Conservation (phyloP, 2,797 vertebrate genomes). For the Pempheris klunzingeri region DNA sequence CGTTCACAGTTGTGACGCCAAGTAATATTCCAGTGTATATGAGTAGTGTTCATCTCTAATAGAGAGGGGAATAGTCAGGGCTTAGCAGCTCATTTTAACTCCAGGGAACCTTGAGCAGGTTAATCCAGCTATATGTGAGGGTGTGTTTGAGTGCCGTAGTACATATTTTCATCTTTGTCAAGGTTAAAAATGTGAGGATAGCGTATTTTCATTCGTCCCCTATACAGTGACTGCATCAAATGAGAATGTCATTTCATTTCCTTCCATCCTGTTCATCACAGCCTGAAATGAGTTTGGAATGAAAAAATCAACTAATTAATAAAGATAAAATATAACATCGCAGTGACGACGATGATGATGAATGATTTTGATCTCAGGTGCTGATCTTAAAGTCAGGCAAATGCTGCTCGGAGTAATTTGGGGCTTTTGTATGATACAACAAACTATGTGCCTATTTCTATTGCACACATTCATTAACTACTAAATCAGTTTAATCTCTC, state of each 20-base stretch:
- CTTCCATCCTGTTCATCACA: background rate
- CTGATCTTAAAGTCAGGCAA: background rate
- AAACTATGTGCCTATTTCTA: background rate
- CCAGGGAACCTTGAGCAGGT: background rate
- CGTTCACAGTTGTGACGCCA: background rate
- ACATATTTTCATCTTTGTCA: conserved; percentile 8
- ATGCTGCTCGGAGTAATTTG: background rate
- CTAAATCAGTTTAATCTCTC: conserved; percentile 12
- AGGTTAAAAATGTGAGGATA: background rate
- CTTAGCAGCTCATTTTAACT: background rate
- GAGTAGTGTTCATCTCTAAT: background rate
- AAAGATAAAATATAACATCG: background rate
- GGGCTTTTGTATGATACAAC: background rate
- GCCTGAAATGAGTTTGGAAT: background rate
- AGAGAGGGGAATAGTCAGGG: background rate
- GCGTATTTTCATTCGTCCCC: background rate
- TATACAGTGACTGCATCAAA: conserved; percentile 4
- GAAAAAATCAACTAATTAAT: background rate
- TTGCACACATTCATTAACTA: background rate
- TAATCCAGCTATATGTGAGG: background rate
- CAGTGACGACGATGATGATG: background rate
- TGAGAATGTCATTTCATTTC: background rate
- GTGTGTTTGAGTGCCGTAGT: background rate
- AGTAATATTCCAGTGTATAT: background rate
- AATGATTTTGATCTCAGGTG: conserved; percentile 14